Evolutionary conservation across 2,888 invertebrate genomes (phyloP).

Genomic region (Drosophila cognata): DNA sequence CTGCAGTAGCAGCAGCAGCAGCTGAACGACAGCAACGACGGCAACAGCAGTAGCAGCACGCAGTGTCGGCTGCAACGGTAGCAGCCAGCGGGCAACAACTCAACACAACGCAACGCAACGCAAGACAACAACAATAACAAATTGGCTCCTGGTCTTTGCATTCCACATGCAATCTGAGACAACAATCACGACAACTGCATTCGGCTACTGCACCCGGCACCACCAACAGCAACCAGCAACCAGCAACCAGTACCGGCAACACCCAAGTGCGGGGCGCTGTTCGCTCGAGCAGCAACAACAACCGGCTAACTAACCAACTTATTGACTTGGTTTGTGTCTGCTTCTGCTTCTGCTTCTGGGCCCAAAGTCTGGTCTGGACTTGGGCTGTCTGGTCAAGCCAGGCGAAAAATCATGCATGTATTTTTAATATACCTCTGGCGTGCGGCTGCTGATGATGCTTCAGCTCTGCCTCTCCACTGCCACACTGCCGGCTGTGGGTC

Average conservation of each 20-base stretch:
- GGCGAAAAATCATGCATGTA: conserved; percentile 56
- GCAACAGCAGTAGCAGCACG: conserved; percentile 27
- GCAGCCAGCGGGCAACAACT: conserved; percentile 70
- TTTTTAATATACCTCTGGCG: conserved; percentile 73
- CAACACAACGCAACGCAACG: conserved; percentile 30
- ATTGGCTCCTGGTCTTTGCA: conserved; percentile 84
- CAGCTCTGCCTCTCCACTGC: conserved; percentile 12
- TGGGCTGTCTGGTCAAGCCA: conserved; percentile 56
- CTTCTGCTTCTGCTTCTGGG: conserved; percentile 21
- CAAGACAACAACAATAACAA: conserved; percentile 72
- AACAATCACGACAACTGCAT: conserved; percentile 80
- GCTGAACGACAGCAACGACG: conserved; percentile 34
- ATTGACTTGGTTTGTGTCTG: conserved; percentile 56
- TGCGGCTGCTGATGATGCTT: conserved; percentile 28
- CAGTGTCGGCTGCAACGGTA: conserved; percentile 69
- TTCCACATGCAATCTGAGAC: conserved; percentile 81
- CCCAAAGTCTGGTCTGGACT: conserved; percentile 51
- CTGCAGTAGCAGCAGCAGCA: conserved; percentile 16
- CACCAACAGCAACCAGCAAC: conserved; percentile 13
- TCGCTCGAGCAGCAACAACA: conserved; percentile 47
- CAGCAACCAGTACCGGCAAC: conserved; percentile 45
- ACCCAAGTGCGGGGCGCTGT: conserved; percentile 57
- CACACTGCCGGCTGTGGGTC: conserved; percentile 8
- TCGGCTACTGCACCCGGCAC: conserved; percentile 62
- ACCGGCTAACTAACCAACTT: conserved; percentile 59